Evolutionary conservation across 2,113 vertebrate species (phyloP).

Genomic region (Hypocryptadius cinnamomeus): DNA sequence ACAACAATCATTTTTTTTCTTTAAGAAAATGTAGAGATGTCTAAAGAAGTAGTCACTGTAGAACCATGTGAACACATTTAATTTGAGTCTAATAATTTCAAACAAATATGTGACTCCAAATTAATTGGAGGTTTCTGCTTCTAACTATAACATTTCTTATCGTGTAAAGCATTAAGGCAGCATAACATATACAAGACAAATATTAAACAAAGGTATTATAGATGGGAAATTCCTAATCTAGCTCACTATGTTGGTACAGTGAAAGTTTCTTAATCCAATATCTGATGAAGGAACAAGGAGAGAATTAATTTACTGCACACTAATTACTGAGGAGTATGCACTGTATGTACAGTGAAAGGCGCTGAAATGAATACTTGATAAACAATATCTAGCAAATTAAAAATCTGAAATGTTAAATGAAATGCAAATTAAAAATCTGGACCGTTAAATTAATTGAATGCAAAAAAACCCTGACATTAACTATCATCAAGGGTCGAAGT

Average conservation of each 20-base stretch:
- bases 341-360: conserved; percentile 66
- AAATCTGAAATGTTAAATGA: conserved; percentile 79
- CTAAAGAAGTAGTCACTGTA: not conserved
- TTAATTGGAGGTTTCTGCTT: conserved; percentile 52
- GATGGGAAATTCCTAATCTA: conserved; percentile 55
- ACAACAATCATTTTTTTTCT: not conserved
- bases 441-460: conserved; percentile 77
- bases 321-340: conserved; percentile 72
- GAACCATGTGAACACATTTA: not conserved
- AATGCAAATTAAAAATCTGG: conserved; percentile 81
- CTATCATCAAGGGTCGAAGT: conserved; percentile 63
- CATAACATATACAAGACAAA: conserved; percentile 46
- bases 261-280: conserved; percentile 71
- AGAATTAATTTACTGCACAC: conserved; percentile 76
- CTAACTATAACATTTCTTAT: conserved; percentile 55
- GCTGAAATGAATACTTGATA: conserved; percentile 76
- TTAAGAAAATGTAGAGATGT: not conserved
- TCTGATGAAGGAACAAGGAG: conserved; percentile 72
- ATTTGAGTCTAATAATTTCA: conserved; percentile 37
- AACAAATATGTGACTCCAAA: conserved; percentile 22
- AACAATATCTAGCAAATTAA: conserved; percentile 80
- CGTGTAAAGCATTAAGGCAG: conserved; percentile 44
- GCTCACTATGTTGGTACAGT: conserved; percentile 54
- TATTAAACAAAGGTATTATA: conserved; percentile 61
- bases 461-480: conserved; percentile 65